These are phyloP conservation scores for Rhysida immarginata DNA, from an alignment of 1,140 invertebrate species.

Conservation along the genomic window DNA sequence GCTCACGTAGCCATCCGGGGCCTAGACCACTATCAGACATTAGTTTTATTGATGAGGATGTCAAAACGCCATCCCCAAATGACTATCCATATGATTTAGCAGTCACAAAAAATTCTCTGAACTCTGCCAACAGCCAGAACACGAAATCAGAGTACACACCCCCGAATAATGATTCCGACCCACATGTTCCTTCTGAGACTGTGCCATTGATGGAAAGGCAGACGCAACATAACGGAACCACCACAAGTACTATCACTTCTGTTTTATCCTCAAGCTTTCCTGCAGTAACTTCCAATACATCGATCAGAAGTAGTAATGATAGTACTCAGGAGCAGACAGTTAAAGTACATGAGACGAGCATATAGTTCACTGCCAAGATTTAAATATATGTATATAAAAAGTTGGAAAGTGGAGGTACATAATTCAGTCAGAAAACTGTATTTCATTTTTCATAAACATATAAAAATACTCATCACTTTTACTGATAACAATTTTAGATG, in stretches of 20 bases:
- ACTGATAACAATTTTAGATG: neutral
- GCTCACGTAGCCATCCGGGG: conserved; percentile 62
- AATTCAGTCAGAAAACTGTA: neutral
- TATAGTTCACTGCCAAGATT: conserved; percentile 25
- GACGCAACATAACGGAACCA: conserved; percentile 16
- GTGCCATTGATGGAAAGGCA: conserved; percentile 16
- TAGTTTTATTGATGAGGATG: conserved; percentile 80
- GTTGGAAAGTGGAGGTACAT: too few relatives aligned
- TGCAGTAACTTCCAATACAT: conserved; percentile 41
- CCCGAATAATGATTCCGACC: conserved; percentile 5
- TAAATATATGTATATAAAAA: neutral
- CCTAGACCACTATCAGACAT: conserved; percentile 65
- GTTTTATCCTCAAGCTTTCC: conserved; percentile 6
- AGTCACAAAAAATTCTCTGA: conserved; percentile 4
- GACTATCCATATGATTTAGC: conserved; percentile 17
- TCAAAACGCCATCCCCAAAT: conserved; percentile 37
- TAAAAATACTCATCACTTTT: neutral
- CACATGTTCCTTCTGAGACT: conserved; percentile 13
- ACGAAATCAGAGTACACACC: conserved; percentile 3
- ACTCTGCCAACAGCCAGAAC: neutral
- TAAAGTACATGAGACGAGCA: conserved; percentile 49
- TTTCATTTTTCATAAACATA: neutral
- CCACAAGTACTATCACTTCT: conserved; percentile 12
- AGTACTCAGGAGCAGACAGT: neutral
- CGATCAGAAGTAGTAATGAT: neutral